These are phyloP conservation scores for Pollenia amentaria DNA, from an alignment of 2,888 invertebrate species.

Conservation along the genomic window DNA sequence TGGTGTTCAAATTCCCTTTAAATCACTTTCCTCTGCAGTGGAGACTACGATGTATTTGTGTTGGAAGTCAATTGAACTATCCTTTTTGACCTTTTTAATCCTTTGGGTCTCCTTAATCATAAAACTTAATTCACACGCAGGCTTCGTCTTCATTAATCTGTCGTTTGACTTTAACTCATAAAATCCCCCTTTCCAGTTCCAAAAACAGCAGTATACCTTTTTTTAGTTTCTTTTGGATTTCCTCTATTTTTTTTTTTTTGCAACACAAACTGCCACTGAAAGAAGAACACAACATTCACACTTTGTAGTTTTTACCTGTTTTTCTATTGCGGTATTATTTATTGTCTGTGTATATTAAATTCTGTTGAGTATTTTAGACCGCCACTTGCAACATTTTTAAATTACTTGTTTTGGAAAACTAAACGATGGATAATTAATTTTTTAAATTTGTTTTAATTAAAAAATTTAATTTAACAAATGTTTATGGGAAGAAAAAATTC, in stretches of 20 bases:
- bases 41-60: not conserved
- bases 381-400: not conserved
- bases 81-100: slow-evolving; percentile 51
- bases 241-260: not conserved
- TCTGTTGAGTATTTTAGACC: not conserved
- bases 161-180: slow-evolving; percentile 27
- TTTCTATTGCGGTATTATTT: not conserved
- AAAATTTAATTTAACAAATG: too few relatives aligned
- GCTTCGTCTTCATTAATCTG: slow-evolving; percentile 39
- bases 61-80: slow-evolving; percentile 42
- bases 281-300: not conserved
- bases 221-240: not conserved
- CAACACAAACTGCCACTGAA: not conserved
- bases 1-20: slow-evolving; percentile 3
- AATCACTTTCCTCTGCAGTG: not conserved
- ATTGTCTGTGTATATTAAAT: not conserved
- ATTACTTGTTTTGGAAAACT: too few relatives aligned
- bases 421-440: too few relatives aligned
- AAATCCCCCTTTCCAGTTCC: not conserved
- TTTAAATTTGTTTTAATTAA: too few relatives aligned
- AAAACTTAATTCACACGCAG: slow-evolving; percentile 38
- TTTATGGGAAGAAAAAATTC: too few relatives aligned
- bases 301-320: slow-evolving; percentile 25
- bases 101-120: slow-evolving; percentile 65
- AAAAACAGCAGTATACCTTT: slow-evolving; percentile 6